Evolutionary conservation across 2,888 invertebrate genomes (phyloP).

Genomic region (Brachypterus glaber): DNA sequence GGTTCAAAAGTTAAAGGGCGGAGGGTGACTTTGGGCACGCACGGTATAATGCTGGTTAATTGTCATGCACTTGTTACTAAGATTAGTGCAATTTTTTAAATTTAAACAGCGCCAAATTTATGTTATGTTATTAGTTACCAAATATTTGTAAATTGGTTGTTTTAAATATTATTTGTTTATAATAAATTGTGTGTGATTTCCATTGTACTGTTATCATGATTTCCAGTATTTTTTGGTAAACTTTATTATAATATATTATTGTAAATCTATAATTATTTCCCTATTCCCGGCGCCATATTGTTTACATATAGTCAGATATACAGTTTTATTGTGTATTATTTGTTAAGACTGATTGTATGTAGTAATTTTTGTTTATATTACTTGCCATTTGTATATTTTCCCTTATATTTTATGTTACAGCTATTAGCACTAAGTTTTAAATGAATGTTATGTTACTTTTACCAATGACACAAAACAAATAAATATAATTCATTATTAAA

Average conservation of each 20-base stretch:
- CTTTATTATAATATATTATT: constrained; percentile 6
- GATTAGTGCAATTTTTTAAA: constrained; percentile 23
- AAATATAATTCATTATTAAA: constrained; percentile 35
- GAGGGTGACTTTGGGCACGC: no score
- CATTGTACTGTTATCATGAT: constrained; percentile 16
- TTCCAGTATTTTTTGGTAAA: constrained; percentile 5
- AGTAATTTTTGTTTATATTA: constrained; percentile 16
- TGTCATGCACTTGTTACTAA: constrained; percentile 20
- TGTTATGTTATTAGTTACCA: constrained; percentile 21
- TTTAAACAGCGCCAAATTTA: constrained; percentile 16
- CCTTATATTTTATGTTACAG: not conserved
- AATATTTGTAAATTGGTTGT: constrained; percentile 20
- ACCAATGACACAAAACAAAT: constrained; percentile 29
- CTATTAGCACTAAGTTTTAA: constrained; percentile 21
- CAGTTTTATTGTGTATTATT: constrained; percentile 32
- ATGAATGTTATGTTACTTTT: constrained; percentile 30
- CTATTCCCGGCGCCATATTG: constrained; percentile 7
- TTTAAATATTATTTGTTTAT: constrained; percentile 21
- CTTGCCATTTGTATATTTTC: constrained; percentile 17
- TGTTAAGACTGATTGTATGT: constrained; percentile 36
- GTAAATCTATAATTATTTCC: constrained; percentile 6
- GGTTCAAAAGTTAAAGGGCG: no score
- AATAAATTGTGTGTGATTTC: constrained; percentile 10
- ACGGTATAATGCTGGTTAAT: no score
- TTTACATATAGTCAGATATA: constrained; percentile 20